Evolutionary conservation across 2,888 invertebrate species (phyloP).

Genomic region (Endomychus coccineus): DNA sequence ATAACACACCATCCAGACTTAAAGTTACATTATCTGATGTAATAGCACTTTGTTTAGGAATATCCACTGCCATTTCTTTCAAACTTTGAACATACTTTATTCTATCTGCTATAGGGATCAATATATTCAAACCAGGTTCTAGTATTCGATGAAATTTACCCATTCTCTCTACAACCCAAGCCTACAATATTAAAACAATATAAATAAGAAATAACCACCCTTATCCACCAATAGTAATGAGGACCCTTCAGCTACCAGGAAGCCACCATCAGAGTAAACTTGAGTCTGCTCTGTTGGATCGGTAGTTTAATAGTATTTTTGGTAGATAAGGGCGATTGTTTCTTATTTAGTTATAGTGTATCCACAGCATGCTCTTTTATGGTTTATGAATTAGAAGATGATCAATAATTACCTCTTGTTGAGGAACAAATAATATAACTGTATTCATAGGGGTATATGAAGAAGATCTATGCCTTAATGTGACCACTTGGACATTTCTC

Average conservation of each 20-base stretch:
- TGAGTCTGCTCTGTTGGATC: too few species aligned
- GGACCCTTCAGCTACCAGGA: too few species aligned
- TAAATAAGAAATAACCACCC: slow-evolving; percentile 2
- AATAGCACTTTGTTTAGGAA: slow-evolving; percentile 97
- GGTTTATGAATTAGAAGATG: too few species aligned
- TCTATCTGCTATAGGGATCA: slow-evolving; percentile 85
- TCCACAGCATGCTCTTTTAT: slow-evolving; percentile 5
- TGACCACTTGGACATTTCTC: too few species aligned
- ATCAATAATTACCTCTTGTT: slow-evolving; percentile 97
- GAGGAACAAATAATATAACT: slow-evolving; percentile 93
- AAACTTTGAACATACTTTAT: slow-evolving; percentile 97
- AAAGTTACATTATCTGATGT: slow-evolving; percentile 96
- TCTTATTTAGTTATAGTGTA: neutral
- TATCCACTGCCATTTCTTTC: slow-evolving; percentile 99
- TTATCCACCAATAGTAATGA: too few species aligned
- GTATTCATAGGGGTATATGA: slow-evolving; percentile 76
- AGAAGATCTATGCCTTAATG: slow-evolving; percentile 9
- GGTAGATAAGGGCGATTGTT: slow-evolving; percentile 3
- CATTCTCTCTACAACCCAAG: slow-evolving; percentile 97
- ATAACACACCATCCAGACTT: slow-evolving; percentile 94
- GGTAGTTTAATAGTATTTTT: too few species aligned
- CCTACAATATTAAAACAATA: slow-evolving; percentile 50
- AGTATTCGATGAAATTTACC: slow-evolving; percentile 91
- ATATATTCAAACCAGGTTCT: slow-evolving; percentile 88
- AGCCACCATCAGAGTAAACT: too few species aligned